Conservation (phyloP, 2,797 vertebrate genomes). For the Epinephelus awoara region DNA sequence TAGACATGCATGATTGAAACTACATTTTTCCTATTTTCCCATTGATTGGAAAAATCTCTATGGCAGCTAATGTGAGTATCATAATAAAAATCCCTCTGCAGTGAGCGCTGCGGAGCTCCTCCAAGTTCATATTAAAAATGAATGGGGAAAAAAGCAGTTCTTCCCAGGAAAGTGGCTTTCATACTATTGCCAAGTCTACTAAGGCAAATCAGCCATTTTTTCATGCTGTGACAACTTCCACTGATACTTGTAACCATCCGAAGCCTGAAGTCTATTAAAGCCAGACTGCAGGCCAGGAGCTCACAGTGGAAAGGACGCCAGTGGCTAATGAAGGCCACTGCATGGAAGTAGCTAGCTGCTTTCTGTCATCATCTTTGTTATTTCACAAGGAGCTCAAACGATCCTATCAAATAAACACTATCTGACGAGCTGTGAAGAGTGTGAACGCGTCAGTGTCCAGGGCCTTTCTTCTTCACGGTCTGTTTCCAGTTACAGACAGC, state of each 20-base stretch:
- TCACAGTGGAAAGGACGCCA: conserved; percentile 57
- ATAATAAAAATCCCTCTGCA: conserved; percentile 47
- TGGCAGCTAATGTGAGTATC: conserved; percentile 39
- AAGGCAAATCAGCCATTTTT: conserved; percentile 68
- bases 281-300: conserved; percentile 55
- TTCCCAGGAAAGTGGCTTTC: conserved; percentile 62
- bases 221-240: conserved; percentile 79
- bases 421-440: conserved; percentile 68
- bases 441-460: conserved; percentile 51
- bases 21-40: conserved; percentile 16
- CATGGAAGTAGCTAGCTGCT: conserved; percentile 59
- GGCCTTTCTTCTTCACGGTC: conserved; percentile 41
- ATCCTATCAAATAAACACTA: conserved; percentile 80
- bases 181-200: conserved; percentile 61
- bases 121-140: conserved; percentile 65
- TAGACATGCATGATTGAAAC: conserved; percentile 17
- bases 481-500: conserved; percentile 77
- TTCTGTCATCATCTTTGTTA: conserved; percentile 68
- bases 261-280: conserved; percentile 73
- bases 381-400: conserved; percentile 56
- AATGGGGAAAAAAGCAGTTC: conserved; percentile 65
- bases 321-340: conserved; percentile 65
- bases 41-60: conserved; percentile 49
- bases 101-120: conserved; percentile 30
- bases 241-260: conserved; percentile 72